A percentile compares a stretch with the other conserved stretches of the same genome.
phyloP scores from a whole-genome alignment of 2,888 invertebrate genomes.

The Campopleginae sp. region DNA sequence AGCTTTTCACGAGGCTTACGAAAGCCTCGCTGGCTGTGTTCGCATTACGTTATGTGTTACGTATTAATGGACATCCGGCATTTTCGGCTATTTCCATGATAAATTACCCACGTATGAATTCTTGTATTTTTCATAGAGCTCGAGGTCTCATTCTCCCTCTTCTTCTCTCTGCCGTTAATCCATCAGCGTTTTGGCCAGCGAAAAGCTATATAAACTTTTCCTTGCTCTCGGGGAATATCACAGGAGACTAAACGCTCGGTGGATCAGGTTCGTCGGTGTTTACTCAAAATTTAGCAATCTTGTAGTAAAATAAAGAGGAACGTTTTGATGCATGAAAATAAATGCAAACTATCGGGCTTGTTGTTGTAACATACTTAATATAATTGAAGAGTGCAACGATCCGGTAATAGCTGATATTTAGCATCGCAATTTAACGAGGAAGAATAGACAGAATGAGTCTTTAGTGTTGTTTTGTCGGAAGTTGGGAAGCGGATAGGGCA shows the following conservation, averaged over 20 bases:
- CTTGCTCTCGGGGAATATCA: background rate
- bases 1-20: slow-evolving; percentile 38
- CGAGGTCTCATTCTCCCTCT: background rate
- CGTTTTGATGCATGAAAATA: background rate
- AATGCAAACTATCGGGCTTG: background rate
- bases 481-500: background rate
- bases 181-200: background rate
- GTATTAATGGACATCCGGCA: slow-evolving; percentile 82
- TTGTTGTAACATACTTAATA: slow-evolving; percentile 10
- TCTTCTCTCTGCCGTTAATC: background rate
- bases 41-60: slow-evolving; percentile 69
- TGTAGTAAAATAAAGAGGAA: background rate
- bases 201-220: background rate
- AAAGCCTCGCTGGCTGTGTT: slow-evolving; percentile 28
- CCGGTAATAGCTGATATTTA: slow-evolving; percentile 40
- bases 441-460: background rate
- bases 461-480: slow-evolving; percentile 15
- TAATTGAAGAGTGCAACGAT: slow-evolving; percentile 12
- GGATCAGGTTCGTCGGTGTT: background rate
- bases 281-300: background rate
- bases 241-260: background rate
- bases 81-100: slow-evolving; percentile 77
- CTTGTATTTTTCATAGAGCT: background rate
- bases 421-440: slow-evolving; percentile 42
- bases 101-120: slow-evolving; percentile 70